These are phyloP conservation scores for Cepphus grylle DNA, from an alignment of 2,113 vertebrate species.

Conservation along the genomic window DNA sequence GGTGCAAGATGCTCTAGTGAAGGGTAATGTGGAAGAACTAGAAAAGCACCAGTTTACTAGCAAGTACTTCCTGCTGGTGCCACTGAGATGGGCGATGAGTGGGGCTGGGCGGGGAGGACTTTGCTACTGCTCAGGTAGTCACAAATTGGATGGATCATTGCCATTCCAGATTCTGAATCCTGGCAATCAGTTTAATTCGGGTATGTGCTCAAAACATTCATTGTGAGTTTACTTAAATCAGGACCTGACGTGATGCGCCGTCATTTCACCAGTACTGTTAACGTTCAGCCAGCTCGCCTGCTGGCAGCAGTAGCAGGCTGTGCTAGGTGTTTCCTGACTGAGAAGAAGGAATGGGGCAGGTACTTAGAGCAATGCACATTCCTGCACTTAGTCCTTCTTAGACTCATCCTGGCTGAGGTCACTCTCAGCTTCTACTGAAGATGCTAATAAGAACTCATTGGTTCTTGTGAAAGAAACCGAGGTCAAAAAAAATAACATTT, in stretches of 20 bases:
- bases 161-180: background rate
- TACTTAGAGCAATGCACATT: background rate
- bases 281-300: background rate
- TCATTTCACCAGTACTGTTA: background rate
- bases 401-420: background rate
- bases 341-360: background rate
- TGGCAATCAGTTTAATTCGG: background rate
- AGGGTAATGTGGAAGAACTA: background rate
- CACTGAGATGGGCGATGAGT: background rate
- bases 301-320: background rate
- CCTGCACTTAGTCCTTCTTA: background rate
- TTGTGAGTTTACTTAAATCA: background rate
- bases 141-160: background rate
- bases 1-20: background rate
- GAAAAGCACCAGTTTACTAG: background rate
- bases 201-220: fast-evolving
- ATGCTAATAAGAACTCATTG: background rate
- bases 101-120: background rate
- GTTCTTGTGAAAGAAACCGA: background rate
- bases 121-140: background rate
- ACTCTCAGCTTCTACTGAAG: background rate
- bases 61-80: background rate
- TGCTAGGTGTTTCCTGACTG: background rate
- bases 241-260: background rate
- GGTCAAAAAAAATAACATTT: background rate